Percentiles rank a stretch among this genome's conserved stretches.
phyloP scores from a whole-genome alignment of 2,797 vertebrate genomes.

The Notolabrus celidotus region DNA sequence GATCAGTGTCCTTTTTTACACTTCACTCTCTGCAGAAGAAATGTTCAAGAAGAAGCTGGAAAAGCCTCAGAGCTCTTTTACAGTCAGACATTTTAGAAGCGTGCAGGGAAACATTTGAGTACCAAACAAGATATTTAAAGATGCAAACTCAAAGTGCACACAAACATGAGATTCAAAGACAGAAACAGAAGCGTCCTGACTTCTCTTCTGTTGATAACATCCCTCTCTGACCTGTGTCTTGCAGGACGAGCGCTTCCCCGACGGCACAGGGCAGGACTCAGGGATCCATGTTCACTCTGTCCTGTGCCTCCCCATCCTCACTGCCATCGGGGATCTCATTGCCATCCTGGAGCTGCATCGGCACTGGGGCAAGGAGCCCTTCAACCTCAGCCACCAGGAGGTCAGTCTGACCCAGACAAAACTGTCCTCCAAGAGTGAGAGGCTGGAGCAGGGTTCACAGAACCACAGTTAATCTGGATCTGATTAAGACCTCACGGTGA shows the following conservation, averaged over 20 bases:
- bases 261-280: conserved; percentile 96
- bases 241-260: conserved; percentile 96
- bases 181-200: too few relatives aligned
- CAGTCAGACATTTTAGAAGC: too few relatives aligned
- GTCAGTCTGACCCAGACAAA: conserved; percentile 81
- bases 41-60: too few relatives aligned
- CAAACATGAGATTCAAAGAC: too few relatives aligned
- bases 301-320: conserved; percentile 97
- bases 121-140: too few relatives aligned
- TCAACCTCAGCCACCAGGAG: conserved; percentile 96
- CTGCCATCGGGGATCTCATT: conserved; percentile 95
- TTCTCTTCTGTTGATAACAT: background rate
- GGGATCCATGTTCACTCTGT: conserved; percentile 96
- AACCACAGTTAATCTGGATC: too few relatives aligned
- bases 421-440: conserved; percentile 44
- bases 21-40: too few relatives aligned
- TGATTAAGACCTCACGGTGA: conserved; percentile 51
- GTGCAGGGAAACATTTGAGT: too few relatives aligned
- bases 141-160: too few relatives aligned
- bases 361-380: conserved; percentile 93
- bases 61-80: too few relatives aligned
- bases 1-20: too few relatives aligned
- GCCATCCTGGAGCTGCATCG: conserved; percentile 97
- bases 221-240: conserved; percentile 36
- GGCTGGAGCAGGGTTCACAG: too few relatives aligned